phyloP scores from a whole-genome alignment of 2,797 vertebrate genomes.

The Periparus ater region DNA sequence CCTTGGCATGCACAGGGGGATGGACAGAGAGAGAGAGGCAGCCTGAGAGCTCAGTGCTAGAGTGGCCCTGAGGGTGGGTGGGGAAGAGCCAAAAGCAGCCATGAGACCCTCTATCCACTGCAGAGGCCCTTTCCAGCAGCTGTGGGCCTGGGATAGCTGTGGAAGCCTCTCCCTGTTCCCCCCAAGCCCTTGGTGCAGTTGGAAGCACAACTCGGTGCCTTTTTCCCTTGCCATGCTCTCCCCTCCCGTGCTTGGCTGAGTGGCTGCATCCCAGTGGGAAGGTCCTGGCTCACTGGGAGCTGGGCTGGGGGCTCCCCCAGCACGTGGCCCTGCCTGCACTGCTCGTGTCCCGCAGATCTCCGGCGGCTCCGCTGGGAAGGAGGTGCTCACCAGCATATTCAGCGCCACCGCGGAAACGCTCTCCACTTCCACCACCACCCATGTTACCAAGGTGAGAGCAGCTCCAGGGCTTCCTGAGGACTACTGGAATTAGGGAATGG shows the following conservation, averaged over 20 bases:
- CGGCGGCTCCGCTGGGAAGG: constrained; percentile 67
- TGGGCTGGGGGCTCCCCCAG: background rate
- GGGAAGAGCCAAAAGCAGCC: background rate
- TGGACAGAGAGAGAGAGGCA: background rate
- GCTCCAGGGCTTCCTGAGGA: background rate
- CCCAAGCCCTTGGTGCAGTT: background rate
- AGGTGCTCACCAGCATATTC: constrained; percentile 78
- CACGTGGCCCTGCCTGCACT: background rate
- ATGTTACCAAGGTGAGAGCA: constrained; percentile 93
- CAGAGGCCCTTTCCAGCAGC: background rate
- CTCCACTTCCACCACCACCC: constrained; percentile 95
- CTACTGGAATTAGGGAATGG: background rate
- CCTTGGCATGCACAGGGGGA: too few relatives aligned
- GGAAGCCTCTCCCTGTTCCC: background rate
- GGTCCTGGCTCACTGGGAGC: background rate
- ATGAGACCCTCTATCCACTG: background rate
- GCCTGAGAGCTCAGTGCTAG: background rate
- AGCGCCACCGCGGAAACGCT: constrained; percentile 88
- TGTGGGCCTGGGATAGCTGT: background rate
- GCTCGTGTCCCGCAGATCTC: constrained; percentile 69
- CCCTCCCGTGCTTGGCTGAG: background rate
- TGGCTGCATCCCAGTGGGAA: background rate
- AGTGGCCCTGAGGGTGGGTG: background rate
- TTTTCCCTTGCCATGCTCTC: background rate
- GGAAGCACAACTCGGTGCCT: background rate